Conservation (phyloP, 1,140 invertebrate species). For the Drosophila littoralis region DNA sequence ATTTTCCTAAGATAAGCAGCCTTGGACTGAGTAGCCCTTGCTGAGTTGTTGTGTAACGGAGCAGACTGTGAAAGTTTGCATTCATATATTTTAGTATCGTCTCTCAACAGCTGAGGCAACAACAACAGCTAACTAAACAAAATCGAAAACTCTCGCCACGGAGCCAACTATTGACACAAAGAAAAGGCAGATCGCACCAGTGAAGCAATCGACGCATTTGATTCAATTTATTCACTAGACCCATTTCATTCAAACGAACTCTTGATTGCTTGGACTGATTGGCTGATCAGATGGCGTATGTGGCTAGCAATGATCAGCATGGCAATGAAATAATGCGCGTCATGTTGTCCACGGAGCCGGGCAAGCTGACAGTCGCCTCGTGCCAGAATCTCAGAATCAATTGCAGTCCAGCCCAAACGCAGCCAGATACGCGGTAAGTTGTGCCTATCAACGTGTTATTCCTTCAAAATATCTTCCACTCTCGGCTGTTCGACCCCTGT, state of each 20-base stretch:
- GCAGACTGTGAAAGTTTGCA: not conserved
- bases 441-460: not conserved
- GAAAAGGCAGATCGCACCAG: not conserved
- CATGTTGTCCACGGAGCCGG: constrained; percentile 30
- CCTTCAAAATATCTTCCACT: no score
- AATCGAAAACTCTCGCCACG: not conserved
- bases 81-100: not conserved
- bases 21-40: not conserved
- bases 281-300: constrained; percentile 27
- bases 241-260: no score
- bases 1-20: no score
- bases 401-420: not conserved
- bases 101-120: not conserved
- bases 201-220: no score
- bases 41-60: not conserved
- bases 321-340: constrained; percentile 51
- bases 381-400: constrained; percentile 40
- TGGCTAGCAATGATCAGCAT: constrained; percentile 43
- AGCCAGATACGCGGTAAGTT: constrained; percentile 7
- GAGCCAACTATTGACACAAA: not conserved
- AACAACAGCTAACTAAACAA: not conserved
- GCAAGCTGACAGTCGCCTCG: constrained; percentile 17
- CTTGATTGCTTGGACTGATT: not conserved
- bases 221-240: no score
- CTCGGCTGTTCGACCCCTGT: no score